A percentile compares a stretch with the other conserved stretches of the same genome.
phyloP scores from a whole-genome alignment of 2,113 vertebrate species.

The Brachypteracias leptosomus region DNA sequence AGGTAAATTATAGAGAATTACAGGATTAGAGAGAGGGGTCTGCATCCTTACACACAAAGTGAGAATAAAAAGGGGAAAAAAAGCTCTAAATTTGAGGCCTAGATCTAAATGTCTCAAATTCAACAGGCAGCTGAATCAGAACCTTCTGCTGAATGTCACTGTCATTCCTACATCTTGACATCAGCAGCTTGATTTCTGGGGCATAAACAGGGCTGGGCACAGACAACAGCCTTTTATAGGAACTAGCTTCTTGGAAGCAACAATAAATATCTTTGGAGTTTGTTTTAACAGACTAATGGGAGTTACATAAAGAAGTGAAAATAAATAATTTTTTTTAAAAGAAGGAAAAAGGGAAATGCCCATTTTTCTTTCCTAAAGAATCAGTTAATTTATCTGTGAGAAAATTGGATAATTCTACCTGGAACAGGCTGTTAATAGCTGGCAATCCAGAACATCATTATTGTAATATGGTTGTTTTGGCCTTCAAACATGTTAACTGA shows the following conservation, averaged over 20 bases:
- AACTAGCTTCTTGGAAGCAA: not conserved
- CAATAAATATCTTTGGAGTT: not conserved
- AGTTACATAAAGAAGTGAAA: not conserved
- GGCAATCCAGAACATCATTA: not conserved
- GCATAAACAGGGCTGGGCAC: not conserved
- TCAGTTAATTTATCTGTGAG: not conserved
- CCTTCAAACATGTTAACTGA: not conserved
- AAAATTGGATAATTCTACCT: not conserved
- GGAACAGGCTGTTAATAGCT: not conserved
- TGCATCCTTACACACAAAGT: not conserved
- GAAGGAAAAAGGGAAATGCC: not conserved
- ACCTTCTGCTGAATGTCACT: not conserved
- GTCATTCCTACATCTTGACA: not conserved
- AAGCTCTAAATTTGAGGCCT: not conserved
- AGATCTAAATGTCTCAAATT: not conserved
- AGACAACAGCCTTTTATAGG: not conserved
- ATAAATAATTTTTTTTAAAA: not conserved
- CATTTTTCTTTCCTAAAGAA: not conserved
- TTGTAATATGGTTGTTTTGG: not conserved
- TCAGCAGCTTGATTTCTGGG: not conserved
- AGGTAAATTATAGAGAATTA: not conserved
- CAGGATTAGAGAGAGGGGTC: not conserved
- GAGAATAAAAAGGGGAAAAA: not conserved
- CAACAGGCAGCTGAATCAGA: not conserved
- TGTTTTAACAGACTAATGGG: not conserved